A percentile compares a stretch with the other conserved stretches of the same genome.
Conservation (phyloP, 2,113 vertebrate genomes). For the Equus przewalskii region DNA sequence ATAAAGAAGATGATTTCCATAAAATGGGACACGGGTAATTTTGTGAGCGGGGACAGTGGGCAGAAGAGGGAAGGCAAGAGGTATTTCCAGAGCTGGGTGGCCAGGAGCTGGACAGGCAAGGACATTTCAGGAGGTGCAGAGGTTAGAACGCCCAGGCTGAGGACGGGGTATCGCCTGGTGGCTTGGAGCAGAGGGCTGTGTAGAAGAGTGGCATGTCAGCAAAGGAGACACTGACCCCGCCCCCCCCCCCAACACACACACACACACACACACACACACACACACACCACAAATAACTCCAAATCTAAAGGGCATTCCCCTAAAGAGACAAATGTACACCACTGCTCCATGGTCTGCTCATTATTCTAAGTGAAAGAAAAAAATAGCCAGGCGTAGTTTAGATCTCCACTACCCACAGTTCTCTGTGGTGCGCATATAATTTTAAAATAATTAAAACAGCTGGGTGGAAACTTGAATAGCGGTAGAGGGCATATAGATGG, state of each 20-base stretch:
- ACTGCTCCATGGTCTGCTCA: neutral
- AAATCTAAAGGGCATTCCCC: no score
- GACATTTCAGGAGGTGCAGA: neutral
- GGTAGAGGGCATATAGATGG: slow-evolving; percentile 51
- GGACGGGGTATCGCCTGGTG: accelerated
- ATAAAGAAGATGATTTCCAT: neutral
- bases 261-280: neutral
- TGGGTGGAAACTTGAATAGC: slow-evolving; percentile 70
- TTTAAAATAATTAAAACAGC: slow-evolving; percentile 84
- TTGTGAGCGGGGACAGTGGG: neutral
- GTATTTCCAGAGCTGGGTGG: neutral
- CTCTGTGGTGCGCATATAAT: slow-evolving; percentile 70
- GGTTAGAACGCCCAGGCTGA: neutral
- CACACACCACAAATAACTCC: neutral
- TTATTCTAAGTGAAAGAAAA: slow-evolving; percentile 33
- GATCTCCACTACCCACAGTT: slow-evolving; percentile 62
- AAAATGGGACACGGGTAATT: neutral
- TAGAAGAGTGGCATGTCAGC: neutral
- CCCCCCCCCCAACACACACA: accelerated
- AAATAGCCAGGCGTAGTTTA: neutral
- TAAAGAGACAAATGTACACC: neutral
- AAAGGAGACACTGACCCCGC: neutral
- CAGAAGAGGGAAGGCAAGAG: neutral
- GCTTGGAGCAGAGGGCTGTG: neutral
- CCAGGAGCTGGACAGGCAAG: neutral